A percentile compares a stretch with the other conserved stretches of the same genome.
These are phyloP conservation scores for Drosophila mojavensis DNA, from an alignment of 1,140 invertebrate species.

Conservation along the genomic window DNA sequence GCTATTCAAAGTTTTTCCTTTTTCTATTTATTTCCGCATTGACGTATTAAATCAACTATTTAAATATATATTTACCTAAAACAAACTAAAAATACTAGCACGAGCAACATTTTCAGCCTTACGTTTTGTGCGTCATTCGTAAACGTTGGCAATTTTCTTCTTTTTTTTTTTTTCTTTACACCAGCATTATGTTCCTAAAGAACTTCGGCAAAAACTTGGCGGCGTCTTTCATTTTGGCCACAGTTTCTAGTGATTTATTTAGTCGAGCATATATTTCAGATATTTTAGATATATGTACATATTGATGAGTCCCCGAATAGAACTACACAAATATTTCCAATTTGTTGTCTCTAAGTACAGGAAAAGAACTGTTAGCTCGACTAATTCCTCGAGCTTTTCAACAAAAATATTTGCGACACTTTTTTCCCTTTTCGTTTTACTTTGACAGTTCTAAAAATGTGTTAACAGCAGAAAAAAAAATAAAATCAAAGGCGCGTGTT, in stretches of 20 bases:
- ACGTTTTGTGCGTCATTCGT: too few relatives aligned
- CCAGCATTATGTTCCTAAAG: too few relatives aligned
- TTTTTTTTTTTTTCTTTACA: too few relatives aligned
- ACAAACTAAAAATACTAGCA: too few relatives aligned
- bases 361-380: conserved; percentile 22
- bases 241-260: conserved; percentile 24
- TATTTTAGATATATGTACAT: background rate
- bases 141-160: too few relatives aligned
- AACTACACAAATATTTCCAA: conserved; percentile 8
- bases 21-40: too few relatives aligned
- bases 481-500: conserved; percentile 53
- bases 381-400: conserved; percentile 34
- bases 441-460: conserved; percentile 78
- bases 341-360: conserved; percentile 26
- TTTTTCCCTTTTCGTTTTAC: conserved; percentile 18
- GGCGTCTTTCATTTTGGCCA: background rate
- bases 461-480: conserved; percentile 22
- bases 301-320: background rate
- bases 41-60: too few relatives aligned
- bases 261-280: background rate
- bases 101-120: too few relatives aligned
- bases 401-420: conserved; percentile 49
- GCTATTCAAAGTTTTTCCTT: too few relatives aligned
- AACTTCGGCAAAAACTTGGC: background rate
- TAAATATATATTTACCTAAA: too few relatives aligned